Evolutionary conservation across 2,888 invertebrate species (phyloP).

Genomic region (Sicus ferrugineus): DNA sequence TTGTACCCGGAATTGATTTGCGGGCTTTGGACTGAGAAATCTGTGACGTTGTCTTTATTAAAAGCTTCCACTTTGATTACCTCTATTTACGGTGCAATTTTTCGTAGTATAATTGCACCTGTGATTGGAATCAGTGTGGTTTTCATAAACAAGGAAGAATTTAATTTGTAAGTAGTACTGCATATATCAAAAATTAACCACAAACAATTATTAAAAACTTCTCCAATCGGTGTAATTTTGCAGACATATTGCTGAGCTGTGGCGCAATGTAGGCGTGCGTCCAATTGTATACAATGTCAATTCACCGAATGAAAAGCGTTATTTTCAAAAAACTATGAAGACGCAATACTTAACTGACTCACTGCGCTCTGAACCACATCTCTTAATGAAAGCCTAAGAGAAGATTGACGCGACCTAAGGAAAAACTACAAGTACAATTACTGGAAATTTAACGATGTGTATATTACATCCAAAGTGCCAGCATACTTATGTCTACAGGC

Average conservation of each 20-base stretch:
- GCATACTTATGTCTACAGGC: neutral
- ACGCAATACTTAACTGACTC: constrained; percentile 65
- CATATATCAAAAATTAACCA: neutral
- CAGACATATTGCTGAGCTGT: constrained; percentile 63
- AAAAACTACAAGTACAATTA: too few relatives aligned
- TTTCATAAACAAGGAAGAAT: constrained; percentile 64
- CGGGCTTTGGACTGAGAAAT: constrained; percentile 63
- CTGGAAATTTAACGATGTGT: too few relatives aligned
- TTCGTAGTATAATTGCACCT: constrained; percentile 63
- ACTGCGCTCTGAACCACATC: constrained; percentile 63
- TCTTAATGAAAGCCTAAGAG: constrained; percentile 56
- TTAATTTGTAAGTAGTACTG: constrained; percentile 58
- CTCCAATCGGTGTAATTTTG: constrained; percentile 22
- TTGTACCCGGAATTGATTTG: constrained; percentile 61
- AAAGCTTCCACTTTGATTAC: constrained; percentile 61
- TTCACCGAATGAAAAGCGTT: constrained; percentile 65
- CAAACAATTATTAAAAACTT: neutral
- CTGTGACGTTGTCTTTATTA: constrained; percentile 57
- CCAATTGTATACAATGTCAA: constrained; percentile 65
- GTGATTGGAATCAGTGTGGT: constrained; percentile 64
- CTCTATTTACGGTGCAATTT: constrained; percentile 63
- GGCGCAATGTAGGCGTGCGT: constrained; percentile 64
- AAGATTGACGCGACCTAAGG: neutral
- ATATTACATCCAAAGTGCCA: too few relatives aligned
- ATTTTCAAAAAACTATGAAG: constrained; percentile 64